Evolutionary conservation across 2,888 invertebrate genomes (phyloP).

Genomic region (Dromius quadrimaculatus): DNA sequence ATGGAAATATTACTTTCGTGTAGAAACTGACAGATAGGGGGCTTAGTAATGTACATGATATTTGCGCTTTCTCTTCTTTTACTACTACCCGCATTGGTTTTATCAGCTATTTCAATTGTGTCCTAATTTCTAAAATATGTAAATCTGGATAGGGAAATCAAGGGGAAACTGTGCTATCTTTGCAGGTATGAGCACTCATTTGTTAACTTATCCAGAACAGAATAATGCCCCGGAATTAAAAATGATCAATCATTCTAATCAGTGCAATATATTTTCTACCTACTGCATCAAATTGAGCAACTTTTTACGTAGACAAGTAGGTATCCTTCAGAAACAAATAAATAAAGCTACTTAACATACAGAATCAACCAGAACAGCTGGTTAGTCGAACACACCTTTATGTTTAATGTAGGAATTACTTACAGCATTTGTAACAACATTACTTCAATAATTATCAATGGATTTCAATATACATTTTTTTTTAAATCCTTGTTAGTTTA

Average conservation of each 20-base stretch:
- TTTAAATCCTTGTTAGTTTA: too few species aligned
- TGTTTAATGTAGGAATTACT: background rate
- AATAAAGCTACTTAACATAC: conserved; percentile 18
- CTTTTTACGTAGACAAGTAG: conserved; percentile 21
- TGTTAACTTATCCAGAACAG: background rate
- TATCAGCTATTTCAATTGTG: background rate
- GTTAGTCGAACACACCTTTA: conserved; percentile 10
- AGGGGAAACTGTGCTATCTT: conserved; percentile 9
- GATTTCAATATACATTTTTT: too few species aligned
- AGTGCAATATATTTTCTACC: background rate
- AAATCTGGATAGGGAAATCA: too few species aligned
- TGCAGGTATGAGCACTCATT: background rate
- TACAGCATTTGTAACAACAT: too few species aligned
- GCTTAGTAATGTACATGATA: background rate
- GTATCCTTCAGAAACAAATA: conserved; percentile 27
- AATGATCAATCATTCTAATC: conserved; percentile 28
- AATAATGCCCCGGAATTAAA: conserved; percentile 16
- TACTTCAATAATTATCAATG: too few species aligned
- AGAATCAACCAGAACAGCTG: conserved; percentile 12
- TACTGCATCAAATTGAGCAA: conserved; percentile 19
- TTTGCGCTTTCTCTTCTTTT: conserved; percentile 15
- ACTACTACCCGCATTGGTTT: background rate
- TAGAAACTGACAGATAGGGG: background rate
- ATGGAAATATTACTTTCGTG: conserved; percentile 33
- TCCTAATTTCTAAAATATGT: conserved; percentile 1